phyloP scores from a whole-genome alignment of 2,888 invertebrate genomes.

The Rhagonycha fulva region DNA sequence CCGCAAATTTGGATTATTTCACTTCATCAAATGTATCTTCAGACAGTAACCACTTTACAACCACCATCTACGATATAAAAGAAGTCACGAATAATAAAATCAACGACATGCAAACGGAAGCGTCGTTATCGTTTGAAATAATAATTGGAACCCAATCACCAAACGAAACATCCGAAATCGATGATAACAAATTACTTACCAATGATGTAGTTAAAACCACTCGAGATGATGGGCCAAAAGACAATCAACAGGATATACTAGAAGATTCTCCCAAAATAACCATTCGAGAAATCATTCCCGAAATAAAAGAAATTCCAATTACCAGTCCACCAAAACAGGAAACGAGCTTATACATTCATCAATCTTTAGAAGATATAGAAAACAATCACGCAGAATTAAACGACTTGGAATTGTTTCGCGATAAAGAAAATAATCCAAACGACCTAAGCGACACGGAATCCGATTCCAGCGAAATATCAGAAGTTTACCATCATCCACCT shows the following conservation, averaged over 20 bases:
- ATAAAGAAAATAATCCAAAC: slow-evolving; percentile 4
- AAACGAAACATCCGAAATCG: neutral
- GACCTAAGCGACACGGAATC: slow-evolving; percentile 43
- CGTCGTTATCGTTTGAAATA: neutral
- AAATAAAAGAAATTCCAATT: slow-evolving; percentile 50
- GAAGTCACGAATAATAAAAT: slow-evolving; percentile 31
- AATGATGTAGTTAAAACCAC: slow-evolving; percentile 1
- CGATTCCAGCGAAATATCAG: slow-evolving; percentile 50
- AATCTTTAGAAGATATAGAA: neutral
- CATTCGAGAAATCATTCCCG: slow-evolving; percentile 66
- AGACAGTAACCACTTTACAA: slow-evolving; percentile 5
- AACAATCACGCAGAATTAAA: neutral
- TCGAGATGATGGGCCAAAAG: neutral
- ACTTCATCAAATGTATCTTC: slow-evolving; percentile 21
- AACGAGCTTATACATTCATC: slow-evolving; percentile 20
- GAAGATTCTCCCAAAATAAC: slow-evolving; percentile 49
- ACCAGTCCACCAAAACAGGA: slow-evolving; percentile 46
- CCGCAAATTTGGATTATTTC: slow-evolving; percentile 26
- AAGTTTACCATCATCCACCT: slow-evolving; percentile 50
- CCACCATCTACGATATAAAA: slow-evolving; percentile 20
- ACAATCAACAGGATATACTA: neutral
- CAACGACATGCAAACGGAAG: slow-evolving; percentile 9
- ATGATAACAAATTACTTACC: slow-evolving; percentile 6
- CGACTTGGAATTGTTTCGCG: neutral
- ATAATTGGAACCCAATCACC: neutral